phyloP scores from a whole-genome alignment of 2,888 invertebrate genomes.

The Eupithecia centaureata region DNA sequence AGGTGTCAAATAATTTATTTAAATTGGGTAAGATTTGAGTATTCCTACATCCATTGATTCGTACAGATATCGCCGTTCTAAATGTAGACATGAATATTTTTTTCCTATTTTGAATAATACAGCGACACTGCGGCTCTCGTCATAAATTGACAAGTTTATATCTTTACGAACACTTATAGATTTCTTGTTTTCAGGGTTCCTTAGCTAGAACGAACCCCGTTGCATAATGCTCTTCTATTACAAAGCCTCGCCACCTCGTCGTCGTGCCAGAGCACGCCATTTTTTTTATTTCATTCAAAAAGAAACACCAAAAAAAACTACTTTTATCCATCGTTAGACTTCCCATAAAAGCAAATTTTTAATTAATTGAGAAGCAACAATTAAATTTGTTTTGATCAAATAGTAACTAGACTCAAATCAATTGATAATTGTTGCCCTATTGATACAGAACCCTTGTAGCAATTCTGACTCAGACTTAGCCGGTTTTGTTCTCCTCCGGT shows the following conservation, averaged over 20 bases:
- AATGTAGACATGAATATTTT: conserved; percentile 41
- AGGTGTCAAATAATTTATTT: conserved; percentile 38
- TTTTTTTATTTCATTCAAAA: neutral
- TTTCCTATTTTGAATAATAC: conserved; percentile 37
- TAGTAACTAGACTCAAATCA: neutral
- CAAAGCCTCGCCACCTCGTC: neutral
- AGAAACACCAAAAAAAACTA: neutral
- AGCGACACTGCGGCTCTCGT: conserved; percentile 41
- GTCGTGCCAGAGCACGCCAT: neutral
- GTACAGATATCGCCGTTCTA: conserved; percentile 29
- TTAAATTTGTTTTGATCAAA: neutral
- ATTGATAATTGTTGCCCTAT: neutral
- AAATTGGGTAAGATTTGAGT: conserved; percentile 29
- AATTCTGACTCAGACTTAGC: neutral
- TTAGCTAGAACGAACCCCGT: neutral
- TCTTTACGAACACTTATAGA: conserved; percentile 43
- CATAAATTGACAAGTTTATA: conserved; percentile 50
- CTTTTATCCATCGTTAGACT: neutral
- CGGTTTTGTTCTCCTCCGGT: conserved; percentile 25
- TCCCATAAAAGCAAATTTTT: neutral
- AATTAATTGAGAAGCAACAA: neutral
- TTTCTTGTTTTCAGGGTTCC: conserved; percentile 40
- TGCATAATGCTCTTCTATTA: neutral
- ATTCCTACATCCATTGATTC: conserved; percentile 26
- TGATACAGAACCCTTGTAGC: neutral